Conservation (phyloP, 2,888 invertebrate species). For the Lithodes maja region DNA sequence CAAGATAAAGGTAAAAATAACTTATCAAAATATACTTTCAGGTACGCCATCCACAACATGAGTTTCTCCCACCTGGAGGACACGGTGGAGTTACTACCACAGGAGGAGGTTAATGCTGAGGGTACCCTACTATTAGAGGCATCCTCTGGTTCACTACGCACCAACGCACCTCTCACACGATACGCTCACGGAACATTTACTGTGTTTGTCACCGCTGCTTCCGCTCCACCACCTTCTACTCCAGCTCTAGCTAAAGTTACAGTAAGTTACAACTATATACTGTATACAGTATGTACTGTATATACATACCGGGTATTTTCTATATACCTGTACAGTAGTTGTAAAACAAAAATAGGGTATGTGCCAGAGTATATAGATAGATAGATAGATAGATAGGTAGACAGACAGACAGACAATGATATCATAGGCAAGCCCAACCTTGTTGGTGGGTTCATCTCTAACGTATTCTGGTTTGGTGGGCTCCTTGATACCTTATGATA, state of each 20-base stretch:
- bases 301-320: too few species aligned
- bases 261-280: conserved; percentile 73
- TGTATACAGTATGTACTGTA: not conserved
- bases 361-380: too few species aligned
- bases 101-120: conserved; percentile 73
- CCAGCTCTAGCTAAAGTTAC: conserved; percentile 74
- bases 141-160: conserved; percentile 83
- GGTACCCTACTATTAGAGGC: conserved; percentile 80
- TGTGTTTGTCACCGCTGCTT: conserved; percentile 73
- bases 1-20: too few species aligned
- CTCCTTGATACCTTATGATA: too few species aligned
- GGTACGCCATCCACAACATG: conserved; percentile 68
- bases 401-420: too few species aligned
- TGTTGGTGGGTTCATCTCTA: too few species aligned
- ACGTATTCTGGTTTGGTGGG: too few species aligned
- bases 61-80: conserved; percentile 65
- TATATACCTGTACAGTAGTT: too few species aligned
- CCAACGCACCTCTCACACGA: conserved; percentile 81
- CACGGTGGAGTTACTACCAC: conserved; percentile 53
- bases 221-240: conserved; percentile 72
- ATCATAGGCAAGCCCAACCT: too few species aligned
- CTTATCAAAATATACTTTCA: conserved; percentile 73
- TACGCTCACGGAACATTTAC: conserved; percentile 81
- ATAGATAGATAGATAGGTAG: too few species aligned
- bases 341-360: too few species aligned